Evolutionary conservation across 1,140 invertebrate genomes (phyloP).

Genomic region (Odontomachus brunneus): DNA sequence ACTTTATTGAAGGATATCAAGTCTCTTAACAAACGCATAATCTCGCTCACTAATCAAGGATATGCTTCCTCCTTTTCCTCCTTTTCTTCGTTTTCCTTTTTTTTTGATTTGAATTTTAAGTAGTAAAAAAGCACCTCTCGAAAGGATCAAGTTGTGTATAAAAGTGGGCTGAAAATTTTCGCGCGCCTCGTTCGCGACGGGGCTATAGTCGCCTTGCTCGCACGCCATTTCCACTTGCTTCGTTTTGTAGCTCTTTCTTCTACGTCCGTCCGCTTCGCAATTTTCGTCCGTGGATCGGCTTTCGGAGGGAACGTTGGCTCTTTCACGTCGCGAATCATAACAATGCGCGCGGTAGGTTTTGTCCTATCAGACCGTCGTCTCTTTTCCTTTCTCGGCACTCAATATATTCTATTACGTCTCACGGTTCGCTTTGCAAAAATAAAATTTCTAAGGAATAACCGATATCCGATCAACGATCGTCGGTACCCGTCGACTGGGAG

Average conservation of each 20-base stretch:
- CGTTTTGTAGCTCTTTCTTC: background rate
- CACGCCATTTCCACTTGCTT: conserved; percentile 6
- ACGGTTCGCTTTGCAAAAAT: conserved; percentile 53
- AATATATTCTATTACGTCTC: conserved; percentile 47
- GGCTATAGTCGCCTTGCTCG: conserved; percentile 28
- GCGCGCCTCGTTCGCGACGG: background rate
- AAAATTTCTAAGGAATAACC: conserved; percentile 58
- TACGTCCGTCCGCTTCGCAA: background rate
- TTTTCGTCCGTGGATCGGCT: conserved; percentile 36
- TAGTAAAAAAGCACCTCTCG: conserved; percentile 28
- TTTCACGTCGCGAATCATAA: conserved; percentile 39
- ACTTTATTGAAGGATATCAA: conserved; percentile 35
- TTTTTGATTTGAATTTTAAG: conserved; percentile 19
- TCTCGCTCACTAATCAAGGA: conserved; percentile 39
- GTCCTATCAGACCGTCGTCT: conserved; percentile 40
- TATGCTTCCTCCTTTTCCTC: conserved; percentile 7
- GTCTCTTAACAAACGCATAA: background rate
- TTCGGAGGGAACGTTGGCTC: conserved; percentile 50
- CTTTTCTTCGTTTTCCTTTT: no score
- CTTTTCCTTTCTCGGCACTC: conserved; percentile 21
- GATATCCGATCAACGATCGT: conserved; percentile 43
- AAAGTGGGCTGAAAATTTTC: conserved; percentile 10
- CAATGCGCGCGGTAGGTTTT: conserved; percentile 25
- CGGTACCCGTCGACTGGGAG: conserved; percentile 23
- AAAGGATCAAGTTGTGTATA: conserved; percentile 42